A percentile compares a stretch with the other conserved stretches of the same genome.
Conservation (phyloP, 2,888 invertebrate species). For the Trichopoda pennipes region DNA sequence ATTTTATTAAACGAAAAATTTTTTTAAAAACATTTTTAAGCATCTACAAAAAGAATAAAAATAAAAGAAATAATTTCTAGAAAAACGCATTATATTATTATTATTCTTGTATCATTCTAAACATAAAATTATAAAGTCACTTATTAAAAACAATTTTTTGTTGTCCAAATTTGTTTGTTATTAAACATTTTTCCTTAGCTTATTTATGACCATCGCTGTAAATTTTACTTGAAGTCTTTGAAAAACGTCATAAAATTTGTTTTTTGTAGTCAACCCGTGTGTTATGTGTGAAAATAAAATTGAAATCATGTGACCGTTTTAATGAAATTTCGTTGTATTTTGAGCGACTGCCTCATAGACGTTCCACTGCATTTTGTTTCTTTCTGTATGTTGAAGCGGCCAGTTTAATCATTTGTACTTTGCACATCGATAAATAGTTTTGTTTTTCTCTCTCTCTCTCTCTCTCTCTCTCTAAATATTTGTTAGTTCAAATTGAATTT, state of each 20-base stretch:
- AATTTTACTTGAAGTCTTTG: constrained; percentile 17
- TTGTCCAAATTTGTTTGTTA: constrained; percentile 12
- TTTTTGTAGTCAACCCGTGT: constrained; percentile 6
- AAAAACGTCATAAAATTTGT: constrained; percentile 51
- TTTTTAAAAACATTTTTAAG: too few species aligned
- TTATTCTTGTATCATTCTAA: neutral
- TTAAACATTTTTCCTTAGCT: constrained; percentile 6
- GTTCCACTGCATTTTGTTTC: neutral
- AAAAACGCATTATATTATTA: neutral
- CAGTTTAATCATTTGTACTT: constrained; percentile 36
- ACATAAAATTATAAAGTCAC: neutral
- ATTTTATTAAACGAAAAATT: too few species aligned
- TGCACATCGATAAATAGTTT: constrained; percentile 15
- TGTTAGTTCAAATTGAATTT: constrained; percentile 1
- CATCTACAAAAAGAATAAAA: too few species aligned
- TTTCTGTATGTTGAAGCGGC: neutral
- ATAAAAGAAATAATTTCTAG: neutral
- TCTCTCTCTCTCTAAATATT: neutral
- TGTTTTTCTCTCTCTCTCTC: too few species aligned
- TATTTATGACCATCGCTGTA: neutral
- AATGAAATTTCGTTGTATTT: constrained; percentile 2
- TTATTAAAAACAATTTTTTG: constrained; percentile 21
- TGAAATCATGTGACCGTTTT: constrained; percentile 63
- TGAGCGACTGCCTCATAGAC: constrained; percentile 10
- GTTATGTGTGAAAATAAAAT: constrained; percentile 58